Base-by-base conservation (phyloP, 2,113 vertebrate genomes). In the Boulengeromyrus knoepffleri region DNA sequence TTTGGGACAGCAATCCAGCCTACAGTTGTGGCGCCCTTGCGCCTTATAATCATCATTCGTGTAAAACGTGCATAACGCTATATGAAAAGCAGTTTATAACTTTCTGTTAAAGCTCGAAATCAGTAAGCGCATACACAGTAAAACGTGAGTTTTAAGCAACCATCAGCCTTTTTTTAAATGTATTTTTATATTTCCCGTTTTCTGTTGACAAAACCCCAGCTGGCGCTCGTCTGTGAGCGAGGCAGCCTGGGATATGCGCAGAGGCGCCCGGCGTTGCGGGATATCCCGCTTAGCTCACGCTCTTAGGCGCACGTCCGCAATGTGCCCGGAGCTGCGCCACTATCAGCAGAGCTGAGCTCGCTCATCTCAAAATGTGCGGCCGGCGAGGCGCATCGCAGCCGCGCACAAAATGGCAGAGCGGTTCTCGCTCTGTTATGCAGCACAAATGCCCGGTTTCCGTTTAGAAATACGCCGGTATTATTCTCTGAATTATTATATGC, bases 331-430 rank as follows among this genome's bases (percentile, higher is more conserved):
- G 74, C 36, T 5, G 31, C 74, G 74, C 74, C 36, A 13, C 74
- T 42, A 42, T 80, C 74, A n/a, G 62, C 42, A 84, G 42, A 12
- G 84, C 17, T 46, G 21, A 47, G 42, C 84, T n/a, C 47, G n/a
- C 27, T 27, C 53, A 45, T 58, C 52, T 21, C 27, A 36, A 77
- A 77, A 77, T 77, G 70, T 15, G 70, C 74, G 74, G 74, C 5
- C 36, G 74, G 74, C 62, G 10, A 31, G n/a, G 62, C 74, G 36
- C 74, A 42, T 39, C 36, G 9, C 36, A 39, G 36, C 31, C 36
- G 31, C 31, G 31, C 87, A 62, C 87, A 88, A 88, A 88, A 88
- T 88, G 87, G 87, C 87, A 88, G 87, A 19, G 83, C 24, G 12
- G 83, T 24, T 24, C 24, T 36, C 3, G n/a, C 62, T 66, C 8